A percentile compares a stretch with the other conserved stretches of the same genome.
Evolutionary conservation across 1,140 invertebrate genomes (phyloP).

Genomic region (Catajapyx aquilonaris): DNA sequence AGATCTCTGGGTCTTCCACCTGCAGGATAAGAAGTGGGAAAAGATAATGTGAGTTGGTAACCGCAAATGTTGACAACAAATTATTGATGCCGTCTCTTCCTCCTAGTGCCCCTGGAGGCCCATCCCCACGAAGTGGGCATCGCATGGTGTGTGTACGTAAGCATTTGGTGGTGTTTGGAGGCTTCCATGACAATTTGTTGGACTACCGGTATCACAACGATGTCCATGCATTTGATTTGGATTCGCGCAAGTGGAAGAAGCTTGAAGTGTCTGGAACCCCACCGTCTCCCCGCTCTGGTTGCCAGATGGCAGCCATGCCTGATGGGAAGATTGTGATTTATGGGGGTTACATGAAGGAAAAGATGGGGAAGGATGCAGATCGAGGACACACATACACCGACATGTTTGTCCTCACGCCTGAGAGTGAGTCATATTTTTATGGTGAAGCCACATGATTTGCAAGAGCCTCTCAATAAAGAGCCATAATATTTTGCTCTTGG

Average conservation of each 20-base stretch:
- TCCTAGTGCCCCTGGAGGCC: conserved; percentile 40
- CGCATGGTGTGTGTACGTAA: conserved; percentile 64
- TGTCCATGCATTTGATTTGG: conserved; percentile 58
- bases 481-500: too few relatives aligned
- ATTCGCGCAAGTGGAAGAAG: conserved; percentile 58
- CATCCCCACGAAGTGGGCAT: conserved; percentile 71
- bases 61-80: background rate
- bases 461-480: too few relatives aligned
- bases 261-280: conserved; percentile 38
- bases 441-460: too few relatives aligned
- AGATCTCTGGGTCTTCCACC: conserved; percentile 72
- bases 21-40: conserved; percentile 65
- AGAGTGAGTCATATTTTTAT: conserved; percentile 34
- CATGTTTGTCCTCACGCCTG: conserved; percentile 47
- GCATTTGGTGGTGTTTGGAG: conserved; percentile 68
- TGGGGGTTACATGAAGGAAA: conserved; percentile 70
- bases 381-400: conserved; percentile 60
- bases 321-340: conserved; percentile 51
- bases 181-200: conserved; percentile 71
- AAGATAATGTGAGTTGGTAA: conserved; percentile 39
- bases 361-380: conserved; percentile 57
- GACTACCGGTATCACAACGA: conserved; percentile 84
- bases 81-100: conserved; percentile 7
- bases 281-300: conserved; percentile 50
- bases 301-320: conserved; percentile 35